These are phyloP conservation scores for Melieria omissa DNA, from an alignment of 2,888 invertebrate species.

Conservation along the genomic window DNA sequence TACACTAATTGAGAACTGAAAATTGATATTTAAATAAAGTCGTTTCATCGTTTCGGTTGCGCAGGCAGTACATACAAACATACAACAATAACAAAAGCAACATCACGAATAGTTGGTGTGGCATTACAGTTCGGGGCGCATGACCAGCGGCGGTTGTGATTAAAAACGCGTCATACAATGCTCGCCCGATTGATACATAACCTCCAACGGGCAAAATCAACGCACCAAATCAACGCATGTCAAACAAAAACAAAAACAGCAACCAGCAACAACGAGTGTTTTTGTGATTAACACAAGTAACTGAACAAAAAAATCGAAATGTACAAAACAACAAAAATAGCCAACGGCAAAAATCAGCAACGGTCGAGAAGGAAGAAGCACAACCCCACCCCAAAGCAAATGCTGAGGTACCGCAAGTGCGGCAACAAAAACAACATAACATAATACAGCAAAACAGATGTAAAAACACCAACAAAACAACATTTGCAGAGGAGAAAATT, in stretches of 20 bases:
- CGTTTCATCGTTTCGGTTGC: slow-evolving; percentile 10
- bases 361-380: background rate
- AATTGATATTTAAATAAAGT: slow-evolving; percentile 39
- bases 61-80: background rate
- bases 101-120: slow-evolving; percentile 1
- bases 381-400: slow-evolving; percentile 23
- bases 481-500: too few relatives aligned
- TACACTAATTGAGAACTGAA: slow-evolving; percentile 36
- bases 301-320: background rate
- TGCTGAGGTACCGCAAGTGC: slow-evolving; percentile 23
- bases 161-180: slow-evolving; percentile 39
- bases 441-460: slow-evolving; percentile 4
- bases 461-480: slow-evolving; percentile 29
- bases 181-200: slow-evolving; percentile 58
- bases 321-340: slow-evolving; percentile 21
- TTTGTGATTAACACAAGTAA: background rate
- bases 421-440: slow-evolving; percentile 11
- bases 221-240: slow-evolving; percentile 36
- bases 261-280: slow-evolving; percentile 16
- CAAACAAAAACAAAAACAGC: slow-evolving; percentile 29
- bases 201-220: slow-evolving; percentile 44
- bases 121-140: slow-evolving; percentile 10
- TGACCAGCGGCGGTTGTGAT: slow-evolving; percentile 32
- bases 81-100: slow-evolving; percentile 6
- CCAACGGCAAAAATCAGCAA: slow-evolving; percentile 33